phyloP scores from a whole-genome alignment of 2,797 vertebrate species.

The Hypotaenidia philippensis region DNA sequence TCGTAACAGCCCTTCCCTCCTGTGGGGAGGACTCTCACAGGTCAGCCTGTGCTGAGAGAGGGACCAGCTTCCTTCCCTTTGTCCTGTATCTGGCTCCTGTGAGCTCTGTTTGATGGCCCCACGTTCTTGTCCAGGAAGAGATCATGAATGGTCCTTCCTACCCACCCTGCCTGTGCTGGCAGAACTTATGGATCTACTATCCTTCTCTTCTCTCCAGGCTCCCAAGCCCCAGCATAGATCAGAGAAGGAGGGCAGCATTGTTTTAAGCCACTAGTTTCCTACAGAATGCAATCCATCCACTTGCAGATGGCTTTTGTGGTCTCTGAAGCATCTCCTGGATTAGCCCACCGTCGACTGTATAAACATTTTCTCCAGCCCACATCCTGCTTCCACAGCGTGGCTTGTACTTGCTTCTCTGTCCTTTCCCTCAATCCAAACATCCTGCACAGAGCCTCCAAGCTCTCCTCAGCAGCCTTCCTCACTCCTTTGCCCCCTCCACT shows the following conservation, averaged over 20 bases:
- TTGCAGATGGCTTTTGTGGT: conserved; percentile 46
- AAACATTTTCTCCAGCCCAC: conserved; percentile 56
- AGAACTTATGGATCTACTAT: not conserved
- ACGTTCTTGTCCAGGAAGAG: not conserved
- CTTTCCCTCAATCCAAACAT: conserved; percentile 41
- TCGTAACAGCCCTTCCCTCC: not conserved
- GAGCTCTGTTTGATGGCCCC: not conserved
- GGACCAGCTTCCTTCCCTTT: not conserved
- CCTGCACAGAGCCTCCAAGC: conserved; percentile 40
- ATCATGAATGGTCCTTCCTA: not conserved
- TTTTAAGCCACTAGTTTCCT: conserved; percentile 13
- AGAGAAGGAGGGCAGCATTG: not conserved
- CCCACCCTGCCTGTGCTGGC: not conserved
- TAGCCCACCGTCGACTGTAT: not conserved
- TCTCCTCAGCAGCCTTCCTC: not conserved
- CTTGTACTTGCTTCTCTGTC: not conserved
- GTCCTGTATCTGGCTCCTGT: not conserved
- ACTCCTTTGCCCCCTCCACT: not conserved
- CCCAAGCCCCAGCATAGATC: not conserved
- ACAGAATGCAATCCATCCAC: not conserved
- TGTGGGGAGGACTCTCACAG: too few relatives aligned
- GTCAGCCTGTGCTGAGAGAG: not conserved
- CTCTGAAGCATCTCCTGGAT: conserved; percentile 39
- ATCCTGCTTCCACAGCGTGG: conserved; percentile 56
- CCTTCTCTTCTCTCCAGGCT: not conserved